These are phyloP conservation scores for Dromaius novaehollandiae DNA, from an alignment of 2,113 vertebrate species.

Conservation along the genomic window DNA sequence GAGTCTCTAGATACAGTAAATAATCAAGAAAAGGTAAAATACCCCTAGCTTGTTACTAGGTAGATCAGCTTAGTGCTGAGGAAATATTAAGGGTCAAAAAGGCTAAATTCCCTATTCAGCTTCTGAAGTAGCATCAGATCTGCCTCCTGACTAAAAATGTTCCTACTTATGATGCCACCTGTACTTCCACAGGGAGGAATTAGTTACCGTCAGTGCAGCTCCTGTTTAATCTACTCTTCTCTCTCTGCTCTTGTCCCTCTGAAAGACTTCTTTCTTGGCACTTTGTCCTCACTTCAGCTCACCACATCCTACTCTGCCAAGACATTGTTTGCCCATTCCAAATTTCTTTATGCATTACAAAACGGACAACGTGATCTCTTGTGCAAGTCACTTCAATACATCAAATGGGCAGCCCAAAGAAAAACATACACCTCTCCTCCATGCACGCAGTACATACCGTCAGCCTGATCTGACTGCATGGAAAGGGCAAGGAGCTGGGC, in stretches of 20 bases:
- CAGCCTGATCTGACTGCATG: rapidly evolving
- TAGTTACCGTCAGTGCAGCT: background rate
- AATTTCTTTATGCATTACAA: background rate
- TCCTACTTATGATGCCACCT: background rate
- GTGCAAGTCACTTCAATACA: background rate
- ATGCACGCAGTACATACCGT: background rate
- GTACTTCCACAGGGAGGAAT: background rate
- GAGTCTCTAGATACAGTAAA: background rate
- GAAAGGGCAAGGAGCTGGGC: background rate
- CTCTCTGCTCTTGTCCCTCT: background rate
- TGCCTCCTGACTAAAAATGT: background rate
- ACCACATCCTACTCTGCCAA: background rate
- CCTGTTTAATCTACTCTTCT: background rate
- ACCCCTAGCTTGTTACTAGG: background rate
- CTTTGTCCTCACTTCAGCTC: background rate
- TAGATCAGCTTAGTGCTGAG: background rate
- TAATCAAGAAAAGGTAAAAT: background rate
- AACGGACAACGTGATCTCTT: rapidly evolving
- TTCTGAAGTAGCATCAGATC: background rate
- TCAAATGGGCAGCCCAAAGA: background rate
- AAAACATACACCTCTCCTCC: background rate
- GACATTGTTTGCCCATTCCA: background rate
- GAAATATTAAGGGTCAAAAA: background rate
- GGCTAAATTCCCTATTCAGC: background rate
- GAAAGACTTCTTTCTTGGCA: background rate